These are phyloP conservation scores for Drosophila robusta DNA, from an alignment of 2,888 invertebrate species.

Conservation along the genomic window DNA sequence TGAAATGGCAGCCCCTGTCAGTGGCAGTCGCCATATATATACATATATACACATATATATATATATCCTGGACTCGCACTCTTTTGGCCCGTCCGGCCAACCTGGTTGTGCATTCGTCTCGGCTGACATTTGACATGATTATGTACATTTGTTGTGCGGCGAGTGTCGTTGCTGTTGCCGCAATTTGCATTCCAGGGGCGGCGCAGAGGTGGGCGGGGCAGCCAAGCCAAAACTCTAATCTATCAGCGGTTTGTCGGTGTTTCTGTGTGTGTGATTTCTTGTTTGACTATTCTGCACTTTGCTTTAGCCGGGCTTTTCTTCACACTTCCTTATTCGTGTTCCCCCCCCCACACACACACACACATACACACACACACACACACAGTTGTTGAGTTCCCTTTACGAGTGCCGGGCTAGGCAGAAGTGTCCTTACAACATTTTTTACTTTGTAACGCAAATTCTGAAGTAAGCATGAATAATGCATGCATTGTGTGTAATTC, in stretches of 20 bases:
- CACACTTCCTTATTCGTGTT: constrained; percentile 63
- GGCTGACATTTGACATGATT: constrained; percentile 79
- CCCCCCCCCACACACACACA: constrained; percentile 31
- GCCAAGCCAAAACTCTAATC: constrained; percentile 60
- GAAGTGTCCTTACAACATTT: constrained; percentile 77
- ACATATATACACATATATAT: not conserved
- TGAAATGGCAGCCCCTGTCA: constrained; percentile 60
- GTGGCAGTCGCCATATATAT: not conserved
- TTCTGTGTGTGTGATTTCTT: constrained; percentile 28
- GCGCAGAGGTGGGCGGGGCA: constrained; percentile 1
- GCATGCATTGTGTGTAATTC: constrained; percentile 79
- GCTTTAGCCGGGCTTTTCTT: constrained; percentile 51
- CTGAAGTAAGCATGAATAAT: constrained; percentile 79
- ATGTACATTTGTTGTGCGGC: constrained; percentile 72
- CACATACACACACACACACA: no score
- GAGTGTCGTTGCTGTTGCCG: constrained; percentile 40
- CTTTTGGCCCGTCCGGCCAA: not conserved
- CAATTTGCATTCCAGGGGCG: constrained; percentile 63
- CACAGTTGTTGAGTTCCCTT: constrained; percentile 13
- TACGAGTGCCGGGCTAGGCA: constrained; percentile 54
- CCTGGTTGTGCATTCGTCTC: constrained; percentile 49
- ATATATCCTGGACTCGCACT: not conserved
- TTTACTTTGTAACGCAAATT: constrained; percentile 79
- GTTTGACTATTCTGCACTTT: constrained; percentile 40
- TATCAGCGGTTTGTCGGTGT: constrained; percentile 58